Base-by-base conservation (phyloP, 2,888 invertebrate species). In the Mesorhabditis sp. region DNA sequence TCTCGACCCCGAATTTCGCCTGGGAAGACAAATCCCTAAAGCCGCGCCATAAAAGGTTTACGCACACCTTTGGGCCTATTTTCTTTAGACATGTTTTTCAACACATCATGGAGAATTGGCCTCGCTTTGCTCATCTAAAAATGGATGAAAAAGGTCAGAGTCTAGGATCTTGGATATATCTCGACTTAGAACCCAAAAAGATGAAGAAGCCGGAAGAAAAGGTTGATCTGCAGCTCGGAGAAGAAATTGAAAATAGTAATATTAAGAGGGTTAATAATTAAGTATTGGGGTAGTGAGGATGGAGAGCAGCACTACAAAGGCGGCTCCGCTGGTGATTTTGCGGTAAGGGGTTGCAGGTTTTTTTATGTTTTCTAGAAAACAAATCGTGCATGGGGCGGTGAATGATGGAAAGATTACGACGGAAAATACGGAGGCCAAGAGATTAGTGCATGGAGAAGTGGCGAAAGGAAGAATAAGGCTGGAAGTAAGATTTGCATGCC, bases 21-120 rank as follows among this genome's bases (percentile, higher is more conserved):
- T 70, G 70, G 70, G 70, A 67, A 63, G 70, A 67, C 58, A 50
- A 50, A n/a, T 50, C 10, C 7, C n/a, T 50, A n/a, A 50, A 50
- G n/a, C 7, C 7, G 58, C 58, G 58, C 2, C 7, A 50, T 13
- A 50, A 50, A 50, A 13, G 58, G 58, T 50, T 50, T 50, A 10
- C 58, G 1, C 7, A 50, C 7, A n/a, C n/a, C n/a, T 2, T 1
- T 50, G 2, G 58, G n/a, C 58, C 58, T 10, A 13, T 50, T 13
- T 10, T 13, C 58, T 50, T 50, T 50, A 50, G 58, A 13, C 58
- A 50, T 50, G 58, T 50, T 10, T 50, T 50, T n/a, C 58, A 50
- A n/a, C 58, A 50, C 58, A 50, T 50, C n/a, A 50, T 50, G 58
- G 58, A 50, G 58, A 50, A n/a, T 50, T 50, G 58, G 58, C 58